Evolutionary conservation across 1,140 invertebrate species (phyloP).

Genomic region (Neodiprion pinetum): DNA sequence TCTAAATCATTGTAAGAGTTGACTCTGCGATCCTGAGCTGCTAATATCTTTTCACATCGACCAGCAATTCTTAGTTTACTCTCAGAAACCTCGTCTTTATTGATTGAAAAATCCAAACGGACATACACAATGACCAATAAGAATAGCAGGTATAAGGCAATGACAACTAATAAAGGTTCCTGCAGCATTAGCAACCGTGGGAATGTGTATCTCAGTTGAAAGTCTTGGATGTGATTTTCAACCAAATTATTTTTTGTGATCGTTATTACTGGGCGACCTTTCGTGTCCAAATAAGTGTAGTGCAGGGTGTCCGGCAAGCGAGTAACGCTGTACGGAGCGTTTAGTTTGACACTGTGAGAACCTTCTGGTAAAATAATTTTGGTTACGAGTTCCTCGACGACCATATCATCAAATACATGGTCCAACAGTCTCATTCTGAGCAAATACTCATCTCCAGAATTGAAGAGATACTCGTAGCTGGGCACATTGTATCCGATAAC

Average conservation of each 20-base stretch:
- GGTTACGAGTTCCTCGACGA: conserved; percentile 89
- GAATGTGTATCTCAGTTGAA: conserved; percentile 88
- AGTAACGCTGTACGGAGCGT: conserved; percentile 82
- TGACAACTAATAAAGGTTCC: conserved; percentile 89
- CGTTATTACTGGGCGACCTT: conserved; percentile 88
- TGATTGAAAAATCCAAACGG: conserved; percentile 94
- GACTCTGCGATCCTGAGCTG: conserved; percentile 69
- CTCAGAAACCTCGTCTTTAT: conserved; percentile 68
- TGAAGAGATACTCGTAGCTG: conserved; percentile 93
- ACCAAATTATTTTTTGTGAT: conserved; percentile 90
- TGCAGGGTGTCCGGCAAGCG: conserved; percentile 79
- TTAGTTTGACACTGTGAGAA: conserved; percentile 80
- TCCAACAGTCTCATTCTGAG: conserved; percentile 94
- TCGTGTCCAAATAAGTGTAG: conserved; percentile 95
- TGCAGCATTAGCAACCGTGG: conserved; percentile 85
- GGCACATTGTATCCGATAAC: conserved; percentile 97
- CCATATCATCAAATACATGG: conserved; percentile 97
- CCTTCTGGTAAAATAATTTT: conserved; percentile 97
- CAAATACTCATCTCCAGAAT: conserved; percentile 80
- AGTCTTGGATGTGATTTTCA: conserved; percentile 95
- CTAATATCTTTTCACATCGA: conserved; percentile 65
- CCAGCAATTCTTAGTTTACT: conserved; percentile 64
- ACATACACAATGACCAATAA: conserved; percentile 93
- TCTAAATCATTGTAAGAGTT: conserved; percentile 71
- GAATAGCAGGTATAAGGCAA: conserved; percentile 91